phyloP scores from a whole-genome alignment of 2,888 invertebrate genomes.

The Agonopterix arenella region DNA sequence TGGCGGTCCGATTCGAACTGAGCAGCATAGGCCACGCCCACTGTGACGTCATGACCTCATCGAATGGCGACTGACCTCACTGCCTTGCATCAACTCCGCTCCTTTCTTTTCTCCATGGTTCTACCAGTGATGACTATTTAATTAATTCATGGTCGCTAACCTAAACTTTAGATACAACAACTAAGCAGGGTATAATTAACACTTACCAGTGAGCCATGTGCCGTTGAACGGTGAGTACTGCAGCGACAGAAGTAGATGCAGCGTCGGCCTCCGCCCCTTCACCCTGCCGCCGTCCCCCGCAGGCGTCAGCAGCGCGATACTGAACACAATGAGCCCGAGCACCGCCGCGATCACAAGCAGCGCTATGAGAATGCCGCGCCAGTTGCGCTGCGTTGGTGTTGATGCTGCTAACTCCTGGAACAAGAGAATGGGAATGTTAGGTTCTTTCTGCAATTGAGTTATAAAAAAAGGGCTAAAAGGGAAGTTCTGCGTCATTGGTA shows the following conservation, averaged over 20 bases:
- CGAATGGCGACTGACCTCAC: too few relatives aligned
- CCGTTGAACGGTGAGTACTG: conserved; percentile 84
- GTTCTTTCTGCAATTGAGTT: background rate
- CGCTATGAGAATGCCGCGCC: conserved; percentile 96
- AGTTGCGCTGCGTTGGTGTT: conserved; percentile 92
- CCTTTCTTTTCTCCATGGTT: too few relatives aligned
- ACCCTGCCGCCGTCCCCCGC: conserved; percentile 82
- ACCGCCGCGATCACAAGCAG: conserved; percentile 93
- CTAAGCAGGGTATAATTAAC: too few relatives aligned
- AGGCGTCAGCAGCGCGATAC: conserved; percentile 93
- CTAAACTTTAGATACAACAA: too few relatives aligned
- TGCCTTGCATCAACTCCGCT: too few relatives aligned
- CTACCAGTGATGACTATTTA: too few relatives aligned
- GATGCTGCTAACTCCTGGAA: conserved; percentile 91
- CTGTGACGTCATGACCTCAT: too few relatives aligned
- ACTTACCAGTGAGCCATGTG: conserved; percentile 62
- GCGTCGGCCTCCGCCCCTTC: conserved; percentile 80
- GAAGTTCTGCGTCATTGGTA: too few relatives aligned
- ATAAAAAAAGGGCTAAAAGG: too few relatives aligned
- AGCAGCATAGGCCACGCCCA: too few relatives aligned
- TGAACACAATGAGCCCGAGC: conserved; percentile 92
- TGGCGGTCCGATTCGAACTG: too few relatives aligned
- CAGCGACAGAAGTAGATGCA: conserved; percentile 80
- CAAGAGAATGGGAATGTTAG: background rate
- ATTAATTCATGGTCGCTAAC: too few relatives aligned